Conservation (phyloP, 2,888 invertebrate genomes). For the Stictocephala bisonia region DNA sequence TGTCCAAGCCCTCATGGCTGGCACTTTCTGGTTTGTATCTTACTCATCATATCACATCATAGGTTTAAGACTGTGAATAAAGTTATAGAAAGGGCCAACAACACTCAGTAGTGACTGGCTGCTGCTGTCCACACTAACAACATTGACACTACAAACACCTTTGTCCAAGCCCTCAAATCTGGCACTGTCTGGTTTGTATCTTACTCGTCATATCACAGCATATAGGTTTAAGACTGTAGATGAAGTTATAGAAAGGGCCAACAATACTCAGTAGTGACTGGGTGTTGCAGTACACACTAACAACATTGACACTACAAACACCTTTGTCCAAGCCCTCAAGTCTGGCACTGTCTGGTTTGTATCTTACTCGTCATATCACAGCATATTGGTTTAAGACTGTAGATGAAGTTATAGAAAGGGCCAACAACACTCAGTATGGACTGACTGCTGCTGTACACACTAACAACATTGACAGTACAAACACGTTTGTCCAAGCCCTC, state of each 20-base stretch:
- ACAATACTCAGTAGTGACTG: conserved; percentile 90
- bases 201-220: too few relatives aligned
- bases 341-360: conserved; percentile 80
- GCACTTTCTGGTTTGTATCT: conserved; percentile 77
- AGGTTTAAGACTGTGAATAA: too few relatives aligned
- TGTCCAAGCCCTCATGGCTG: conserved; percentile 81
- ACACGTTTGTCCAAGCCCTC: conserved; percentile 76
- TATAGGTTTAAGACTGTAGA: too few relatives aligned
- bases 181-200: too few relatives aligned
- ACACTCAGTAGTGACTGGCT: too few relatives aligned
- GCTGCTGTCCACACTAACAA: too few relatives aligned
- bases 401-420: conserved; percentile 88
- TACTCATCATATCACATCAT: too few relatives aligned
- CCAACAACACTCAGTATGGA: conserved; percentile 91
- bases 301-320: conserved; percentile 85
- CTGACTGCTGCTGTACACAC: conserved; percentile 94
- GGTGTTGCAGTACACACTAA: conserved; percentile 94
- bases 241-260: conserved; percentile 90
- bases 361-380: too few relatives aligned
- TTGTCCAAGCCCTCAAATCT: too few relatives aligned
- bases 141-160: too few relatives aligned
- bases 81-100: too few relatives aligned
- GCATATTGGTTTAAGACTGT: conserved; percentile 85
- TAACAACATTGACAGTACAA: conserved; percentile 88
- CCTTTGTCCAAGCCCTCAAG: conserved; percentile 76